These are phyloP conservation scores for Rutpela maculata DNA, from an alignment of 2,888 invertebrate genomes.

Conservation along the genomic window DNA sequence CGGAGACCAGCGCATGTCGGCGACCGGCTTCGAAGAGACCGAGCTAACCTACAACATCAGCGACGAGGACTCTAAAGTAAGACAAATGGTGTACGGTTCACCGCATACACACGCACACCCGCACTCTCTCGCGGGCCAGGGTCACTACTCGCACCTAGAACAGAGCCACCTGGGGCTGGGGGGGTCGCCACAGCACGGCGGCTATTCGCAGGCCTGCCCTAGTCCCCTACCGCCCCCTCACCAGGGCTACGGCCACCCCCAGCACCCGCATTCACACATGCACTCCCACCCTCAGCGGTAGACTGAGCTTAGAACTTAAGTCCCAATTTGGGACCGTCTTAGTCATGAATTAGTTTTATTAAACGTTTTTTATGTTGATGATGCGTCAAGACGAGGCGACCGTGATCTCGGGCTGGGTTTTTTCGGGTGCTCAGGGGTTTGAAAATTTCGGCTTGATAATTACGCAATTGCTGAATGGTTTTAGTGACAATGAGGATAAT, in stretches of 20 bases:
- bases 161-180: conserved; percentile 72
- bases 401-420: background rate
- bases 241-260: conserved; percentile 78
- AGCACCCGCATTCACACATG: conserved; percentile 83
- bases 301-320: conserved; percentile 65
- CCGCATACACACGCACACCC: conserved; percentile 81
- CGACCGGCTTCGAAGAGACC: conserved; percentile 98
- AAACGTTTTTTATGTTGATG: conserved; percentile 55
- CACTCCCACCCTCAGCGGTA: conserved; percentile 90
- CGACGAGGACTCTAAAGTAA: conserved; percentile 97
- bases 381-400: conserved; percentile 21
- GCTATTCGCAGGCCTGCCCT: conserved; percentile 81
- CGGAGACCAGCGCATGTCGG: conserved; percentile 97
- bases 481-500: no score
- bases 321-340: conserved; percentile 42
- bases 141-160: conserved; percentile 72
- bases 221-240: conserved; percentile 84
- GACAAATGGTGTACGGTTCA: conserved; percentile 92
- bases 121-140: conserved; percentile 74
- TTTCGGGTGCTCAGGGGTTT: background rate
- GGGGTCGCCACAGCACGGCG: conserved; percentile 75
- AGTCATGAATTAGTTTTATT: conserved; percentile 66
- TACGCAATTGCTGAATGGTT: no score
- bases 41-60: conserved; percentile 97
- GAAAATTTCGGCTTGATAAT: background rate